These are phyloP conservation scores for Acanthosepion esculentum DNA, from an alignment of 2,888 invertebrate species.

Conservation along the genomic window DNA sequence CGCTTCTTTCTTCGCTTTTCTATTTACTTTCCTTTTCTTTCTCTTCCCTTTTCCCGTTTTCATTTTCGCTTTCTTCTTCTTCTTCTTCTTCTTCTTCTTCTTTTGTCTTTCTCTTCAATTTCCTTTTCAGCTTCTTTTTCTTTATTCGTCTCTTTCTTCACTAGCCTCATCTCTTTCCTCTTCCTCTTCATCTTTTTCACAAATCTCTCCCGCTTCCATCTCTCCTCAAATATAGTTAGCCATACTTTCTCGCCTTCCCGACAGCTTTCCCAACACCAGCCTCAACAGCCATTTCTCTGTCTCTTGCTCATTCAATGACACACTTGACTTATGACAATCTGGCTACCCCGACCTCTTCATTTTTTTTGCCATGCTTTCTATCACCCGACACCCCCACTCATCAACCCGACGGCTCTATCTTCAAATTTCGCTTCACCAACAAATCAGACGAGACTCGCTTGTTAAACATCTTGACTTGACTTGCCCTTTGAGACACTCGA, in stretches of 20 bases:
- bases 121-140: not conserved
- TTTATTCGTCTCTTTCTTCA: not conserved
- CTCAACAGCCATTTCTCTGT: not conserved
- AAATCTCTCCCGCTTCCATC: not conserved
- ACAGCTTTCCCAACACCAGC: not conserved
- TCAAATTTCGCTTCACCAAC: not conserved
- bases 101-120: not conserved
- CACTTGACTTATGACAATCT: not conserved
- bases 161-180: not conserved
- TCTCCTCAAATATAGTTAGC: no score
- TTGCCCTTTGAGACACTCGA: not conserved
- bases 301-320: not conserved
- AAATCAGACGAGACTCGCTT: not conserved
- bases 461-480: slow-evolving; percentile 33
- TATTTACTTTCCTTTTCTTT: not conserved
- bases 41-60: not conserved
- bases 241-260: not conserved
- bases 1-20: not conserved
- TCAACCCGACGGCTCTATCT: not conserved
- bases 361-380: not conserved
- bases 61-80: not conserved
- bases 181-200: not conserved
- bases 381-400: not conserved
- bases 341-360: not conserved
- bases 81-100: not conserved